Percentiles rank a stretch among this genome's conserved stretches.
Evolutionary conservation across 2,888 invertebrate genomes (phyloP).

Genomic region (Macrophya annulata): DNA sequence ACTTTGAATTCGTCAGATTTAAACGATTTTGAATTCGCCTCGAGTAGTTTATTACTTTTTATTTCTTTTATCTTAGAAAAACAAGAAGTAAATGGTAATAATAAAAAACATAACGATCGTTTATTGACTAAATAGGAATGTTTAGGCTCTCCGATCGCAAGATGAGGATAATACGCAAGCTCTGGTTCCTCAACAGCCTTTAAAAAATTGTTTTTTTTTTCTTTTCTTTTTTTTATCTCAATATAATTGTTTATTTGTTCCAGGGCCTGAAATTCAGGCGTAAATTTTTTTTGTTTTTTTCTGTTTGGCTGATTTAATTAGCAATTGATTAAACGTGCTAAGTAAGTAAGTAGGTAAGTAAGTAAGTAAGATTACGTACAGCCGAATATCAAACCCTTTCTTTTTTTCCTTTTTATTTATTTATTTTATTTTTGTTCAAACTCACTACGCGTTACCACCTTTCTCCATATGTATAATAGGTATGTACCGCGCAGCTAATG

Average conservation of each 20-base stretch:
- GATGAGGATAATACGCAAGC: neutral
- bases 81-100: neutral
- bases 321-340: too few species aligned
- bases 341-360: neutral
- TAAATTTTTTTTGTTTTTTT: conserved; percentile 22
- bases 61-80: conserved; percentile 5
- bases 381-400: conserved; percentile 6
- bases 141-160: conserved; percentile 2
- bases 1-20: too few species aligned
- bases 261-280: neutral
- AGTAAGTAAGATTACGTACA: conserved; percentile 1
- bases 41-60: neutral
- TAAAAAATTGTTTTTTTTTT: neutral
- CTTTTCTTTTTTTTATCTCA: neutral
- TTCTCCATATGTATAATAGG: neutral
- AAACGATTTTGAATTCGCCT: neutral
- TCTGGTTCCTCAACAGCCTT: neutral
- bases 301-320: conserved; percentile 2
- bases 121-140: conserved; percentile 54
- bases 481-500: neutral
- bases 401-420: neutral
- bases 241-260: conserved; percentile 48
- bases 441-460: too few species aligned
- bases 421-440: neutral
- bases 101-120: conserved; percentile 2